Conservation (phyloP, 2,888 invertebrate species). For the Stictocephala bisonia region DNA sequence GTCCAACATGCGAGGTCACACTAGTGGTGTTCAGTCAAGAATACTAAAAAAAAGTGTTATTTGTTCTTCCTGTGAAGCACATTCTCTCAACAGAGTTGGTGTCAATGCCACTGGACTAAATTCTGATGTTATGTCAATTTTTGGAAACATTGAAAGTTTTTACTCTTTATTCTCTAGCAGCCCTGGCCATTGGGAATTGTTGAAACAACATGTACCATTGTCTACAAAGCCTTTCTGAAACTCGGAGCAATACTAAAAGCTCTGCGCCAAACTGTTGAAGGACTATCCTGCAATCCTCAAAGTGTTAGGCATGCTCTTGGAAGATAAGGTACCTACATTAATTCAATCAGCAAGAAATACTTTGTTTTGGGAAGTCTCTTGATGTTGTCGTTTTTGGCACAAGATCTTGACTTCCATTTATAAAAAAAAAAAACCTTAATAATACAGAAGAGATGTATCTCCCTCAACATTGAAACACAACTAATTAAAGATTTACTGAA, state of each 20-base stretch:
- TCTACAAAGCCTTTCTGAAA: slow-evolving; percentile 37
- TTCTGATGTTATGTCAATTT: background rate
- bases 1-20: slow-evolving; percentile 34
- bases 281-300: slow-evolving; percentile 42
- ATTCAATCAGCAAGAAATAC: slow-evolving; percentile 39
- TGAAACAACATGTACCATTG: slow-evolving; percentile 20
- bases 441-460: slow-evolving; percentile 20
- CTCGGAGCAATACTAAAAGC: slow-evolving; percentile 37
- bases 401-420: slow-evolving; percentile 15
- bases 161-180: slow-evolving; percentile 31
- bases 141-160: slow-evolving; percentile 35
- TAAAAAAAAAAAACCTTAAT: slow-evolving; percentile 17
- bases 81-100: slow-evolving; percentile 25
- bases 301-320: slow-evolving; percentile 37
- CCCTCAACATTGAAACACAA: no score
- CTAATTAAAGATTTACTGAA: slow-evolving; percentile 22
- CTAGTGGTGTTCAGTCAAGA: slow-evolving; percentile 37
- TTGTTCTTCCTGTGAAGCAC: slow-evolving; percentile 33
- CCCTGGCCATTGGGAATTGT: slow-evolving; percentile 33
- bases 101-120: slow-evolving; percentile 23
- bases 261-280: slow-evolving; percentile 21
- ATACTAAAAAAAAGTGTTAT: slow-evolving; percentile 35
- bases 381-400: slow-evolving; percentile 42
- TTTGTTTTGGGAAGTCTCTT: slow-evolving; percentile 32
- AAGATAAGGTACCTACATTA: slow-evolving; percentile 40